phyloP scores from a whole-genome alignment of 2,888 invertebrate species.

The Drosophila eohydei region DNA sequence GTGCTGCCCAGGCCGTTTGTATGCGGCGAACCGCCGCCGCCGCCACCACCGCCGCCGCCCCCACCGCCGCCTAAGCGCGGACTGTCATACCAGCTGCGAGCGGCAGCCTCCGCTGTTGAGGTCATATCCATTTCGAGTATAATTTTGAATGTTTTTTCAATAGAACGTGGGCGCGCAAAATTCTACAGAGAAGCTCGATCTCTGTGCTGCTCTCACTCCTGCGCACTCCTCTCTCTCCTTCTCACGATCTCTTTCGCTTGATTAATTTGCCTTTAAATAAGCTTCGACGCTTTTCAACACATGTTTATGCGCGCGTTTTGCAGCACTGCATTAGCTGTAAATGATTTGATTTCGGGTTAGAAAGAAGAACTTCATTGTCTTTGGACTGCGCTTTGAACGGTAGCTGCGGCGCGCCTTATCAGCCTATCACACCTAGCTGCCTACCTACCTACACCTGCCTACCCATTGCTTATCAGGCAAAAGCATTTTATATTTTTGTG shows the following conservation, averaged over 20 bases:
- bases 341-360: slow-evolving; percentile 26
- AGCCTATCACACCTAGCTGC: slow-evolving; percentile 27
- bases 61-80: slow-evolving; percentile 85
- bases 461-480: slow-evolving; percentile 53
- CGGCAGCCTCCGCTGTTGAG: slow-evolving; percentile 85
- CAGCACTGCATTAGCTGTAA: slow-evolving; percentile 68
- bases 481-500: slow-evolving; percentile 33
- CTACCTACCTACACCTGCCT: slow-evolving; percentile 46
- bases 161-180: slow-evolving; percentile 65
- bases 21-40: slow-evolving; percentile 84
- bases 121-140: slow-evolving; percentile 86
- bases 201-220: slow-evolving; percentile 22
- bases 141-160: slow-evolving; percentile 84
- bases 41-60: slow-evolving; percentile 83
- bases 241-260: slow-evolving; percentile 1
- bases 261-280: slow-evolving; percentile 5
- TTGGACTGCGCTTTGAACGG: slow-evolving; percentile 62
- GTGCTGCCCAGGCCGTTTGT: slow-evolving; percentile 82
- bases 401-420: slow-evolving; percentile 60
- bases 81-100: slow-evolving; percentile 85
- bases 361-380: slow-evolving; percentile 37
- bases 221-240: neutral
- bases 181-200: slow-evolving; percentile 40
- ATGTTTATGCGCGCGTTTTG: slow-evolving; percentile 42
- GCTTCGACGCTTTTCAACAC: slow-evolving; percentile 39